Base-by-base conservation (phyloP, 2,797 vertebrate species). In the Mus minutoides region DNA sequence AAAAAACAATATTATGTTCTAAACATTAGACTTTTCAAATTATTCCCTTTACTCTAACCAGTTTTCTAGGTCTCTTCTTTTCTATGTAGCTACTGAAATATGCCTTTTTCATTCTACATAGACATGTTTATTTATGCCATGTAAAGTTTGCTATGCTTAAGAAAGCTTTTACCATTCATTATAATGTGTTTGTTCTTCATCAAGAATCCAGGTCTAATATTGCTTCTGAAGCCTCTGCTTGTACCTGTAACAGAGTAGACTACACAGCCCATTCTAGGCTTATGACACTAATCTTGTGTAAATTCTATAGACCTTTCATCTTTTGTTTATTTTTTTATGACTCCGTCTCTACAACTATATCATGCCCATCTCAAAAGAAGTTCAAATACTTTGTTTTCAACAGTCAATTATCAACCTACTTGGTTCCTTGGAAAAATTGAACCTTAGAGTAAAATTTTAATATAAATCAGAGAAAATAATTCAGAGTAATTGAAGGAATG, bases 401-500 rank as follows among this genome's bases (percentile, higher is more conserved):
- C 21, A 64, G 16, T 76, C 26, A 3, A 12, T 17, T 84, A 34
- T 87, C 26, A 79, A 60, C 19, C 67, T 76, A 34, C 49, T 26
- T n/a, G 19, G 69, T n/a, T 54, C 31, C 49, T 54, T 3, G 31
- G 19, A 79, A 79, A 92, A 62, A 6, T 5, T 54, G 19, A 62
- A 69, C 0, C 0, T 49, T 76, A 40, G 76, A 58, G 13, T 26
- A 79, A 6, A 77, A 10, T 75, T 90, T 93, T 88, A 58, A 79
- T 88, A 56, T 71, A 95, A 43, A 76, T 71, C 37, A 62, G 29
- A 90, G 2, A 94, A 94, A 64, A 90, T 69, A 71, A 9, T 96
- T 77, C 71, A 77, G n/a, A 16, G 12, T 11, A 69, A 64, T 82
- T 3, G 49, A 95, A 49, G 1, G 40, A 52, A 43, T 2, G 60